Evolutionary conservation across 2,888 invertebrate species (phyloP), one percentile per base, ranked within the genome.

Genomic region (Junonia oenone): DNA sequence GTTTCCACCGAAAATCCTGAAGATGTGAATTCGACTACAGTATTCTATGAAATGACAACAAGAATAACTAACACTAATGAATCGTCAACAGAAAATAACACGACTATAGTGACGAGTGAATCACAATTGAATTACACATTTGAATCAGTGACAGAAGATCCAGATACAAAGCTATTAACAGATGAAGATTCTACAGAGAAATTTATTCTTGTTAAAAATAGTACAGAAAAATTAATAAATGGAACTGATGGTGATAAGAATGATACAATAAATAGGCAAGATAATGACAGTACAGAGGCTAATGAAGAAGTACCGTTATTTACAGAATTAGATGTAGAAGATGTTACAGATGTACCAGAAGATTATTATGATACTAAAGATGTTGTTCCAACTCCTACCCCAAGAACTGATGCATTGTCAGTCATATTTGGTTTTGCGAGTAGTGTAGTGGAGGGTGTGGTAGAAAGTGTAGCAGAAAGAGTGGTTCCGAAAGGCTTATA

Each of bases 331-430:
- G 89, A 90, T 49, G 68, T 78, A 56, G 83, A 81, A 61, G 78
- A 78, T 0, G 62, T 71, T 19, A 64, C 67, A 3, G 81, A 85
- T 2, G 79, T 87, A 0, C 84, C 89, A 11, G 90, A 90, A 64
- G 90, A 90, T 71, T 90, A 89, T 56, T 90, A 90, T 47, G 90
- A 90, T 57, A 64, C 76, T 3, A 89, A 87, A 69, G 90, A 90
- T 58, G 68, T 84, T 0, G 70, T 89, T 0, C 83, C 89, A 1
- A 90, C 89, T 0, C 75, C 83, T 29, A 77, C 82, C 11, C 88
- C 88, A 0, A 87, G 78, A 63, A 86, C 78, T 14, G 89, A 89
- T 64, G 83, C 89, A 2, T 59, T 90, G 13, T 87, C 89, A 48
- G 81, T 89, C 0, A 73, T 90, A 37, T 86, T 89, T 53, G 90